Evolutionary conservation across 2,888 invertebrate species (phyloP).

Genomic region (Phaonia tiefii): DNA sequence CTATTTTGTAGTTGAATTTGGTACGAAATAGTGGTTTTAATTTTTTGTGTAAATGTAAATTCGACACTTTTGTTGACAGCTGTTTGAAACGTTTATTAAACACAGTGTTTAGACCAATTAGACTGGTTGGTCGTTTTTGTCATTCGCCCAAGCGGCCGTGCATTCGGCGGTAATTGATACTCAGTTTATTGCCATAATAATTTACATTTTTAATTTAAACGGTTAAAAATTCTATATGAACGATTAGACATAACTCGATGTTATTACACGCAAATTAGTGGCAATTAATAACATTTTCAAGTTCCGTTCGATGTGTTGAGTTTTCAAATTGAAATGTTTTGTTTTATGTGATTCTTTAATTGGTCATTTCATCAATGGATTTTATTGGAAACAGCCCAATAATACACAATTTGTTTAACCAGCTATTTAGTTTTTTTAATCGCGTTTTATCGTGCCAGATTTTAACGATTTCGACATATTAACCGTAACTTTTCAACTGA

Average conservation of each 20-base stretch:
- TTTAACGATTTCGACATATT: conserved; percentile 64
- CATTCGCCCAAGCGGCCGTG: no score
- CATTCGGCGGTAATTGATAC: conserved; percentile 56
- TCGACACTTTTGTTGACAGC: conserved; percentile 65
- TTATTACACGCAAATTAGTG: conserved; percentile 36
- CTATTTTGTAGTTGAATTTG: conserved; percentile 9
- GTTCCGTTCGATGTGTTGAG: conserved; percentile 6
- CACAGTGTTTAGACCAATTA: neutral
- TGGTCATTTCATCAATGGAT: conserved; percentile 6
- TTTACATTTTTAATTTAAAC: conserved; percentile 44
- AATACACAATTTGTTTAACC: conserved; percentile 5
- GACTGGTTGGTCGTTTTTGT: neutral
- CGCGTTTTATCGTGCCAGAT: conserved; percentile 37
- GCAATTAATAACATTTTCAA: conserved; percentile 40
- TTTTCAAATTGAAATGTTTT: neutral
- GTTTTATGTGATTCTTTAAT: conserved; percentile 11
- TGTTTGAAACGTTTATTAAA: conserved; percentile 1
- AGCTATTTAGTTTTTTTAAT: conserved; percentile 19
- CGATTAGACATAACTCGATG: neutral
- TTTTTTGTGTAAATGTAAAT: conserved; percentile 37
- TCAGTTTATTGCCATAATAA: conserved; percentile 59
- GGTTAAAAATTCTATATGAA: conserved; percentile 40
- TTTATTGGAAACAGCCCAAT: neutral
- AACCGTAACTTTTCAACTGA: conserved; percentile 67
- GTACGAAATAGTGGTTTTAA: neutral